A percentile compares a stretch with the other conserved stretches of the same genome.
These are phyloP conservation scores for Lucilia sericata DNA, from an alignment of 1,140 invertebrate genomes.

Conservation along the genomic window DNA sequence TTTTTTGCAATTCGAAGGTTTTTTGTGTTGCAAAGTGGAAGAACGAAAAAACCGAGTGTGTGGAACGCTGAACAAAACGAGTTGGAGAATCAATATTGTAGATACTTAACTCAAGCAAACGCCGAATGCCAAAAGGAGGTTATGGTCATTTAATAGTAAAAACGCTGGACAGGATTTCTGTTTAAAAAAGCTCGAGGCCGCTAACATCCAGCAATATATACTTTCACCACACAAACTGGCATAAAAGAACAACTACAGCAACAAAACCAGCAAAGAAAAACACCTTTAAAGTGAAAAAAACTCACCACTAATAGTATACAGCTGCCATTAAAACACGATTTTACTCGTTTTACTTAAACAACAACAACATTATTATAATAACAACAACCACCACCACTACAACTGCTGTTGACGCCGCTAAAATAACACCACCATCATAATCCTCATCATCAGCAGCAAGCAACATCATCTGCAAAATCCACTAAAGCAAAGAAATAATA, in stretches of 20 bases:
- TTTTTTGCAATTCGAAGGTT: conserved; percentile 17
- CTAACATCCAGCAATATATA: background rate
- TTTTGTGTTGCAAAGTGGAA: background rate
- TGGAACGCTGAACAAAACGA: background rate
- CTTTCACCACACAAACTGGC: background rate
- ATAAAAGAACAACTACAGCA: background rate
- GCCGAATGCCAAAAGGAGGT: background rate
- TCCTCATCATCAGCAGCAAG: conserved; percentile 1
- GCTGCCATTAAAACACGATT: conserved; percentile 38
- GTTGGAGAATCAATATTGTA: conserved; percentile 22
- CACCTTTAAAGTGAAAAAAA: background rate
- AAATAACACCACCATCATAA: conserved; percentile 31
- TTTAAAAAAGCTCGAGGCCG: background rate
- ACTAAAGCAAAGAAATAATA: background rate
- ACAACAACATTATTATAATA: background rate
- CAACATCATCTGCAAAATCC: conserved; percentile 3
- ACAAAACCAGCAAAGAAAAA: background rate
- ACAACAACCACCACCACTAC: background rate
- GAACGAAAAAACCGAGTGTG: background rate
- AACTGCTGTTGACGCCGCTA: background rate
- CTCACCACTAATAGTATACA: conserved; percentile 15
- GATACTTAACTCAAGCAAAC: background rate
- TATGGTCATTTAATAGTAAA: background rate
- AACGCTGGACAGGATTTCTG: conserved; percentile 6
- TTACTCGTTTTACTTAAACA: background rate